A percentile compares a stretch with the other conserved stretches of the same genome.
These are phyloP conservation scores for Lepidochrysops patricia DNA, from an alignment of 2,888 invertebrate species.

Conservation along the genomic window DNA sequence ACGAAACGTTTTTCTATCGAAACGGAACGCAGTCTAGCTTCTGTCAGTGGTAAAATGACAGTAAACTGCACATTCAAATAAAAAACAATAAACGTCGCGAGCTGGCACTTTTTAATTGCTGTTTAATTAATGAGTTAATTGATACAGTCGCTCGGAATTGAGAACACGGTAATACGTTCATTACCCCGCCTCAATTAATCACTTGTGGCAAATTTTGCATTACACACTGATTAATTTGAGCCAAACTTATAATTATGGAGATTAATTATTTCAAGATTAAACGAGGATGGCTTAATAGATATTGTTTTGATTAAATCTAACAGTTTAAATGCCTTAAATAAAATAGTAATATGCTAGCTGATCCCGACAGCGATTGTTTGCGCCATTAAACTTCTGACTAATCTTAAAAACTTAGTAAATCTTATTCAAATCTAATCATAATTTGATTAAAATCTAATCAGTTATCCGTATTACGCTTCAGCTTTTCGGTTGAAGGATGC, in stretches of 20 bases:
- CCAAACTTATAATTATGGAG: background rate
- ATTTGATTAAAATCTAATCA: background rate
- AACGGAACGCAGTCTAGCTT: no score
- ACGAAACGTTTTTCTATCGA: no score
- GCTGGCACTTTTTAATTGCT: constrained; percentile 4
- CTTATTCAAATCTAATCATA: background rate
- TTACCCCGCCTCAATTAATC: constrained; percentile 4
- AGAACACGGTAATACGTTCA: constrained; percentile 2
- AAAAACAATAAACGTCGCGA: constrained; percentile 2
- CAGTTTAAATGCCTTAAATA: background rate
- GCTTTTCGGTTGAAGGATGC: background rate
- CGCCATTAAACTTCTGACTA: no score
- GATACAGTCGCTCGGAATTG: background rate
- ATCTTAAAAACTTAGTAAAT: background rate
- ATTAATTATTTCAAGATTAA: background rate
- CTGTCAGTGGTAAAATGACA: background rate
- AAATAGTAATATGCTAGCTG: background rate
- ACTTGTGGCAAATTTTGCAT: constrained; percentile 5
- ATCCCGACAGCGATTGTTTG: no score
- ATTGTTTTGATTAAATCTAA: no score
- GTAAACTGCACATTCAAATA: background rate
- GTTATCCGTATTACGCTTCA: background rate
- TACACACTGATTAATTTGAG: background rate
- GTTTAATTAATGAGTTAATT: constrained; percentile 11
- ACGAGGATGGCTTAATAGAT: background rate